phyloP scores from a whole-genome alignment of 92 coral and sea anemone genomes.

The Epizoanthus fatuus region DNA sequence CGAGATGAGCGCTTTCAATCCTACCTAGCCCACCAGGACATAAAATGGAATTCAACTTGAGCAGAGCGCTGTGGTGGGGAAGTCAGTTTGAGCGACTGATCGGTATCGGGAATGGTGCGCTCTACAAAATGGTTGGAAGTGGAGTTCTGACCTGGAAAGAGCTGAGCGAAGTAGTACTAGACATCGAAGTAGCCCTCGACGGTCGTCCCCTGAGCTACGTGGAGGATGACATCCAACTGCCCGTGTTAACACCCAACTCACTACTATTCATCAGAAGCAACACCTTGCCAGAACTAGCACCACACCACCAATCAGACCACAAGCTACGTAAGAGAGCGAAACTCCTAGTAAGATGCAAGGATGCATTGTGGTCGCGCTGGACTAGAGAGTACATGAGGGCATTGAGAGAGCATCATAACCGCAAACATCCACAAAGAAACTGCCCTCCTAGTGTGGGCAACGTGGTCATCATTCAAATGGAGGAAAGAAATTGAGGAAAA shows the following conservation, averaged over 20 bases:
- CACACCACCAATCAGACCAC: too few species aligned
- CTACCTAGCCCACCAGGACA: constrained; percentile 14
- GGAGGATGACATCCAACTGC: too few species aligned
- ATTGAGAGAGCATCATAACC: not conserved
- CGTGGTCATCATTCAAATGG: too few species aligned
- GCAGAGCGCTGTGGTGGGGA: constrained; percentile 24
- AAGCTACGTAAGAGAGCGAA: not conserved
- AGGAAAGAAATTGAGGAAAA: too few species aligned
- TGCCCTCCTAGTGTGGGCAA: too few species aligned
- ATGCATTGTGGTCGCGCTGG: not conserved
- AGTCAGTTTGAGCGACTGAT: constrained; percentile 17
- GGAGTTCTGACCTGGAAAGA: constrained; percentile 2
- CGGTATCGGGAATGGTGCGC: not conserved
- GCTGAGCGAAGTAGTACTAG: too few species aligned
- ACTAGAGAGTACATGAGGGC: not conserved
- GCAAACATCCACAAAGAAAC: not conserved
- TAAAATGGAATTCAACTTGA: constrained; percentile 16
- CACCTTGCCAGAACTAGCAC: too few species aligned
- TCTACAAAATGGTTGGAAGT: too few species aligned
- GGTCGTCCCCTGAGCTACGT: too few species aligned
- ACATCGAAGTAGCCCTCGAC: too few species aligned
- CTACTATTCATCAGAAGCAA: too few species aligned
- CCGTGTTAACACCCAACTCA: not conserved
- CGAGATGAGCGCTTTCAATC: not conserved
- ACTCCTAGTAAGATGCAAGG: not conserved